Percentiles rank a stretch among this genome's conserved stretches.
Conservation (phyloP, 2,797 vertebrate species). For the Craterocephalus amniculus region DNA sequence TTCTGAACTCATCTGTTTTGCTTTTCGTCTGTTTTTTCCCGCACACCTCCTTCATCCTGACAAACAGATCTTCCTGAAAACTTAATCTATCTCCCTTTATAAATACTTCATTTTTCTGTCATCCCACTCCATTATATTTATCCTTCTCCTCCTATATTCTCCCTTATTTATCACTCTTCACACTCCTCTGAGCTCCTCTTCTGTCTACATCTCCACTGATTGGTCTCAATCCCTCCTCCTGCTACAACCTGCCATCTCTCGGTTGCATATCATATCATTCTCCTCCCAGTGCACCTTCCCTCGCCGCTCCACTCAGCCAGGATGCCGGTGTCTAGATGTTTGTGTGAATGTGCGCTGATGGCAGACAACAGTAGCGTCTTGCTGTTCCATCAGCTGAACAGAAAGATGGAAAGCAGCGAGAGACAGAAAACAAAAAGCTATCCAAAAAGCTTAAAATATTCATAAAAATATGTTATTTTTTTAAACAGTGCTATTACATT, state of each 20-base stretch:
- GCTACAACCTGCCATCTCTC: slow-evolving; percentile 53
- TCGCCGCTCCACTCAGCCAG: slow-evolving; percentile 41
- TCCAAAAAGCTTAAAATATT: not conserved
- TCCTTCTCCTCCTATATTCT: slow-evolving; percentile 10
- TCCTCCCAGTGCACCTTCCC: slow-evolving; percentile 44
- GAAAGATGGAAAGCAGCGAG: slow-evolving; percentile 5
- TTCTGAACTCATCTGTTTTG: slow-evolving; percentile 20
- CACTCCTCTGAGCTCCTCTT: slow-evolving; percentile 22
- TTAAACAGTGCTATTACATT: not conserved
- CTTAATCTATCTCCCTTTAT: slow-evolving; percentile 10
- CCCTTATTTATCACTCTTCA: slow-evolving; percentile 6
- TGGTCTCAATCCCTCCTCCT: slow-evolving; percentile 26
- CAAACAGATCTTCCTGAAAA: not conserved
- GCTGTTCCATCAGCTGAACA: slow-evolving; percentile 49
- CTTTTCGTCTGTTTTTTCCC: slow-evolving; percentile 10
- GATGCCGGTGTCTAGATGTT: slow-evolving; percentile 54
- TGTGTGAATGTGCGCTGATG: slow-evolving; percentile 37
- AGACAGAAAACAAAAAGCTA: not conserved
- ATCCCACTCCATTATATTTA: slow-evolving; percentile 18
- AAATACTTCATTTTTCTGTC: slow-evolving; percentile 21
- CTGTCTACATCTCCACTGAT: slow-evolving; percentile 29
- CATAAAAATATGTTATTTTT: not conserved
- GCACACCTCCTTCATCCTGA: not conserved
- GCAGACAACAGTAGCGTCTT: slow-evolving; percentile 44
- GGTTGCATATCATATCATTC: slow-evolving; percentile 56